phyloP scores from a whole-genome alignment of 1,140 invertebrate species.

The Lithobius niger region DNA sequence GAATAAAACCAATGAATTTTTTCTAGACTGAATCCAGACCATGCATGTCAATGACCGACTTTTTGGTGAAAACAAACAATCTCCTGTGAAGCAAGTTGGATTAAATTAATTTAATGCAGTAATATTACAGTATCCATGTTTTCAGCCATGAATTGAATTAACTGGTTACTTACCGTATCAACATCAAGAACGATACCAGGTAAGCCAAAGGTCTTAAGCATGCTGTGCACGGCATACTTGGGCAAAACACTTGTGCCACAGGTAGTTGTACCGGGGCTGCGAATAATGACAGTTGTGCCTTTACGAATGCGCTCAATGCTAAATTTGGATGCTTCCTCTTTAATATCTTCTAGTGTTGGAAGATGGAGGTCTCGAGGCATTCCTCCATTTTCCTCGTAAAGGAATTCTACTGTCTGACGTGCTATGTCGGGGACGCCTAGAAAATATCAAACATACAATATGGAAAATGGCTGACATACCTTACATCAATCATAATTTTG shows the following conservation, averaged over 20 bases:
- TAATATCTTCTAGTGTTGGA: slow-evolving; percentile 34
- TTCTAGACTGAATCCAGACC: no score
- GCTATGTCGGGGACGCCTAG: slow-evolving; percentile 35
- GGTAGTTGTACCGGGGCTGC: slow-evolving; percentile 21
- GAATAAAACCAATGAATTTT: no score
- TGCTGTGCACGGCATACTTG: slow-evolving; percentile 30
- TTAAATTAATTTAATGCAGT: no score
- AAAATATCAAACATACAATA: no score
- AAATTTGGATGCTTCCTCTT: slow-evolving; percentile 32
- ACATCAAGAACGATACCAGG: slow-evolving; percentile 33
- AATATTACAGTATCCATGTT: no score
- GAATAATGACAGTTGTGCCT: slow-evolving; percentile 30
- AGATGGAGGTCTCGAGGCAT: slow-evolving; percentile 34
- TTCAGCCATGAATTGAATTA: no score
- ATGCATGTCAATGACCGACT: no score
- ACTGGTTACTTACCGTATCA: slow-evolving; percentile 30
- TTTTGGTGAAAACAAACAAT: no score
- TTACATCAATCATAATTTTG: no score
- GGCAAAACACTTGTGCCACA: slow-evolving; percentile 20
- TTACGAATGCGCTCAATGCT: slow-evolving; percentile 31
- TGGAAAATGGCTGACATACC: no score
- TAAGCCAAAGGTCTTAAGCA: slow-evolving; percentile 33
- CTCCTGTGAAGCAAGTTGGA: no score
- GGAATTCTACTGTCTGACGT: slow-evolving; percentile 34
- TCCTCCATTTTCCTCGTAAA: slow-evolving; percentile 36